phyloP scores from a whole-genome alignment of 2,888 invertebrate genomes.

The Fissipunctia ypsillon region DNA sequence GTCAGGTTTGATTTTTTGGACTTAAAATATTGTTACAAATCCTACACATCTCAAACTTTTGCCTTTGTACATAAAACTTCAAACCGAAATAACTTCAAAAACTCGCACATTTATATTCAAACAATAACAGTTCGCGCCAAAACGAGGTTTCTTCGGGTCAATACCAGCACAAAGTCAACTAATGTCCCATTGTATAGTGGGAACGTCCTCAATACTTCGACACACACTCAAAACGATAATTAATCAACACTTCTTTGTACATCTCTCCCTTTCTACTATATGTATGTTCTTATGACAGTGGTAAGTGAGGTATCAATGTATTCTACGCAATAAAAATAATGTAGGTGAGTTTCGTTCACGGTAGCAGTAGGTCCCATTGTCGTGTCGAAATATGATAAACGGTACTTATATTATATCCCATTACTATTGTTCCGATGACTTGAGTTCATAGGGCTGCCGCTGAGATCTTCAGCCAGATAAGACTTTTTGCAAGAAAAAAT shows the following conservation, averaged over 20 bases:
- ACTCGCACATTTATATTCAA: constrained; percentile 38
- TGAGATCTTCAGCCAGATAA: background rate
- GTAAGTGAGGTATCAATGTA: constrained; percentile 46
- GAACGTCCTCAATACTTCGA: constrained; percentile 51
- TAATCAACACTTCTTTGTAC: constrained; percentile 20
- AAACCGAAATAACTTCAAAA: constrained; percentile 7
- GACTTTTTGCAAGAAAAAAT: background rate
- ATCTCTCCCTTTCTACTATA: constrained; percentile 39
- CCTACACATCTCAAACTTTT: background rate
- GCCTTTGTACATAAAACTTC: background rate
- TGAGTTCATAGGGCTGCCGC: constrained; percentile 50
- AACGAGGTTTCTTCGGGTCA: constrained; percentile 62
- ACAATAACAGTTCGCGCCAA: constrained; percentile 43
- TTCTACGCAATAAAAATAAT: constrained; percentile 18
- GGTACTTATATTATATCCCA: constrained; percentile 65
- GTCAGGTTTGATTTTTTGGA: background rate
- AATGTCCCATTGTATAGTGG: constrained; percentile 64
- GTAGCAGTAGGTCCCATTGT: constrained; percentile 60
- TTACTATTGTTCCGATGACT: constrained; percentile 68
- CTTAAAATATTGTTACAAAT: no score
- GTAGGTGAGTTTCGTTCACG: constrained; percentile 16
- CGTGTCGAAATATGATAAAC: constrained; percentile 66
- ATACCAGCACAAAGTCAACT: constrained; percentile 62
- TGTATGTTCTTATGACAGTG: background rate
- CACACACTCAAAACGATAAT: constrained; percentile 30